Evolutionary conservation across 2,113 vertebrate species (phyloP).

Genomic region (Ginglymostoma cirratum): DNA sequence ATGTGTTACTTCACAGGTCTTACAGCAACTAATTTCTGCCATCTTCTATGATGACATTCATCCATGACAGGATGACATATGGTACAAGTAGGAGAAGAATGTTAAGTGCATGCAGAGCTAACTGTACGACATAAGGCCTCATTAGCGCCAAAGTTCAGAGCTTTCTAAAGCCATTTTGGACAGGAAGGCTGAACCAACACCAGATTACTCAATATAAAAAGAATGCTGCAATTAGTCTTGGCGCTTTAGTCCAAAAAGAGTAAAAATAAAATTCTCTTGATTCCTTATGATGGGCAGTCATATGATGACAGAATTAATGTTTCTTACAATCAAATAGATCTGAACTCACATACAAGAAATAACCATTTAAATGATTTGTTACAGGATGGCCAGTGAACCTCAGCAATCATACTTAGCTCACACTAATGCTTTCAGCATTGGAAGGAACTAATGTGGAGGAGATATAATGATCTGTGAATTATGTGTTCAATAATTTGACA

Average conservation of each 20-base stretch:
- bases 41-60: slow-evolving; percentile 10
- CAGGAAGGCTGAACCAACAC: background rate
- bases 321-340: background rate
- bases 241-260: no score
- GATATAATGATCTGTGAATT: background rate
- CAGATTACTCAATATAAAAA: background rate
- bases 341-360: background rate
- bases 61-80: slow-evolving; percentile 7
- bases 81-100: background rate
- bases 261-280: background rate
- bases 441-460: background rate
- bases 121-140: background rate
- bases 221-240: background rate
- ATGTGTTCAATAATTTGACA: background rate
- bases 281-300: background rate
- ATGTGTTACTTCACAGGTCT: slow-evolving; percentile 19
- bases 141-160: background rate
- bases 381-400: no score
- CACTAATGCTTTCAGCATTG: background rate
- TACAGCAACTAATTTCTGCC: background rate
- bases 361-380: background rate
- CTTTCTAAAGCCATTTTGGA: background rate
- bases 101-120: slow-evolving; percentile 21
- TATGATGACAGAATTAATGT: background rate
- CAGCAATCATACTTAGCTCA: background rate